Conservation (phyloP, 2,113 vertebrate genomes). For the Melozone crissalis region DNA sequence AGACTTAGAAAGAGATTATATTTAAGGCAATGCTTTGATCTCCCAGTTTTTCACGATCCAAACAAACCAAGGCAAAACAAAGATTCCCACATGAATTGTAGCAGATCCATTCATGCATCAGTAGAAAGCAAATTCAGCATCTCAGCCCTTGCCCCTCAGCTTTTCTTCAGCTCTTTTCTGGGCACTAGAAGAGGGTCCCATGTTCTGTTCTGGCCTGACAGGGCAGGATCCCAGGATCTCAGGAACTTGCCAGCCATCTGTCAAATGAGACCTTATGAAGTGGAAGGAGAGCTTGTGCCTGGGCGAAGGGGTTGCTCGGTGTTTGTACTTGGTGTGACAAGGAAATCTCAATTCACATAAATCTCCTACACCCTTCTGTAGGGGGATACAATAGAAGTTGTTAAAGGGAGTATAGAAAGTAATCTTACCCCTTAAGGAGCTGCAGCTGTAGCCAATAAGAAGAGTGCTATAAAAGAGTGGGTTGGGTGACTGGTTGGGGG, state of each 20-base stretch:
- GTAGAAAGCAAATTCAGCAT: not conserved
- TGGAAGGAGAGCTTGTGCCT: not conserved
- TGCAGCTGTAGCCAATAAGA: too few species aligned
- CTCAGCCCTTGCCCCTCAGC: not conserved
- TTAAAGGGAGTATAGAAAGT: too few species aligned
- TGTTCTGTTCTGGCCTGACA: not conserved
- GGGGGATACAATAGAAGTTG: too few species aligned
- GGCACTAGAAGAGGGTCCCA: not conserved
- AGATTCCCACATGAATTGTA: not conserved
- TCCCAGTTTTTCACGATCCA: not conserved
- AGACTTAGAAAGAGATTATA: not conserved
- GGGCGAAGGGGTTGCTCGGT: not conserved
- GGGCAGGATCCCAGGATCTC: not conserved
- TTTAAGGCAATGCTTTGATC: conserved; percentile 12
- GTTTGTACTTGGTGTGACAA: not conserved
- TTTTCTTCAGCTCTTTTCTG: not conserved
- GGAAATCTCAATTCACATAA: not conserved
- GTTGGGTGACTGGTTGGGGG: too few species aligned
- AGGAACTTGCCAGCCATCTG: not conserved
- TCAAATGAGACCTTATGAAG: not conserved
- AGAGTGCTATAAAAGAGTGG: too few species aligned
- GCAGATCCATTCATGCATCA: not conserved
- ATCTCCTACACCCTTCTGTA: not conserved
- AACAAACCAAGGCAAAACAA: not conserved
- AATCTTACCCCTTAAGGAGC: too few species aligned